Percentiles rank a stretch among this genome's conserved stretches.
phyloP scores from a whole-genome alignment of 2,888 invertebrate genomes.

The Smittia sp. region DNA sequence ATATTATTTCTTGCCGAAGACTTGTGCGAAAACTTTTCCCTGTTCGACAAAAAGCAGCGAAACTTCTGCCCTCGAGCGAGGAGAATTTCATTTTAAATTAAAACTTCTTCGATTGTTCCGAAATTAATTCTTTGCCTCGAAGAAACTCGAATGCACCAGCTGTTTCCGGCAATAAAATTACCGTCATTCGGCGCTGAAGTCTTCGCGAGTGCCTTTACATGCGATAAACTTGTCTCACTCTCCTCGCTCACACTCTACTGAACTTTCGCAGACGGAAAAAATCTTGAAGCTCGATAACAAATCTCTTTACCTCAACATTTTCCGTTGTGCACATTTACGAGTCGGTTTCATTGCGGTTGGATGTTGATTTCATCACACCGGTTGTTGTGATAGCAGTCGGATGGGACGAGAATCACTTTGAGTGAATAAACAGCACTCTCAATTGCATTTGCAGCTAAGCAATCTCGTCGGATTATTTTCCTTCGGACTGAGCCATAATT shows the following conservation, averaged over 20 bases:
- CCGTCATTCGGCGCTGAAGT: neutral
- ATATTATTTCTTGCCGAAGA: neutral
- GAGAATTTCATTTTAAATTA: conserved; percentile 7
- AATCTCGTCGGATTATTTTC: neutral
- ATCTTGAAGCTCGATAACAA: neutral
- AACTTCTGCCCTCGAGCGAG: neutral
- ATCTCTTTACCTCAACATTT: neutral
- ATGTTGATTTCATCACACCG: conserved; percentile 17
- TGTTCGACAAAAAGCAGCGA: neutral
- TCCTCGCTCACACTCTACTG: neutral
- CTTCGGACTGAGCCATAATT: neutral
- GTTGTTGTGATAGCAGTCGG: conserved; percentile 11
- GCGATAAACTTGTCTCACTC: neutral
- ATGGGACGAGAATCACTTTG: neutral
- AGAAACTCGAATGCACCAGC: conserved; percentile 18
- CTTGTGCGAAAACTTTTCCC: neutral
- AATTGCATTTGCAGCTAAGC: neutral
- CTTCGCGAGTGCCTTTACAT: neutral
- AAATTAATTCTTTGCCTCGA: conserved; percentile 7
- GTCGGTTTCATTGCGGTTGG: neutral
- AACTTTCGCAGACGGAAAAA: neutral
- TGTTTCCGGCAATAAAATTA: conserved; percentile 14
- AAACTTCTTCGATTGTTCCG: conserved; percentile 13
- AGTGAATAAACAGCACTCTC: neutral
- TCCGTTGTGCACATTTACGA: conserved; percentile 9